Base-by-base conservation (phyloP, 2,797 vertebrate genomes). In the Setipinna tenuifilis region DNA sequence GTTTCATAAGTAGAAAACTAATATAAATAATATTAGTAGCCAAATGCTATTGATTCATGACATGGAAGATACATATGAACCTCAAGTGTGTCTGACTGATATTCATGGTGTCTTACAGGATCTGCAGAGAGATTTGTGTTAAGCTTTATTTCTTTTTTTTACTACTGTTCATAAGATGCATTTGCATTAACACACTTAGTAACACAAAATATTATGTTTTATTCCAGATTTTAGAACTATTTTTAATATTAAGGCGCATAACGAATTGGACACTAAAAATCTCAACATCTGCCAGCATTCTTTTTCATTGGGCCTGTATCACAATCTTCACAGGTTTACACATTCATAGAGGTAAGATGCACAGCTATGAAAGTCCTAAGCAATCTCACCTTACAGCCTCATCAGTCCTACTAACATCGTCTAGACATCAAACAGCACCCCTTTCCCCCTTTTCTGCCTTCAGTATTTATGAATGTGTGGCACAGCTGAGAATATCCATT, bases 401-500 rank as follows among this genome's bases (percentile, higher is more conserved):
- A 78, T 78, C 35, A 78, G 31, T 78, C 17, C 71, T 44, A 44
- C 71, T 78, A 78, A 78, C 16, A 17, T 0, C 35, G 35, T 44
- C 31, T 78, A 78, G 71, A 78, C 71, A 44, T 19, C 17, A 21
- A 21, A 78, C 71, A 16, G 1, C 68, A 35, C 25, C 28, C 62
- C 62, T 1, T 17, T 2, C 16, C 28, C 11, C 58, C 19, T 41
- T 21, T 44, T 31, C 71, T 44, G n/a, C 71, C 31, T 78, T 78
- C 71, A 6, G 9, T 41, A 83, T 85, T 85, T 85, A 86, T 59
- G 82, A 25, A 14, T 83, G 54, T 81, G 83, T 4, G 48, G 78
- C 50, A 35, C 83, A 23, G 35, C 62, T 68, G 87, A 89, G 87
- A 88, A 87, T 90, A 92, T 93, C 88, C 78, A 87, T 85, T 87